Conservation (phyloP, 2,888 invertebrate genomes). For the Agrochola lota region DNA sequence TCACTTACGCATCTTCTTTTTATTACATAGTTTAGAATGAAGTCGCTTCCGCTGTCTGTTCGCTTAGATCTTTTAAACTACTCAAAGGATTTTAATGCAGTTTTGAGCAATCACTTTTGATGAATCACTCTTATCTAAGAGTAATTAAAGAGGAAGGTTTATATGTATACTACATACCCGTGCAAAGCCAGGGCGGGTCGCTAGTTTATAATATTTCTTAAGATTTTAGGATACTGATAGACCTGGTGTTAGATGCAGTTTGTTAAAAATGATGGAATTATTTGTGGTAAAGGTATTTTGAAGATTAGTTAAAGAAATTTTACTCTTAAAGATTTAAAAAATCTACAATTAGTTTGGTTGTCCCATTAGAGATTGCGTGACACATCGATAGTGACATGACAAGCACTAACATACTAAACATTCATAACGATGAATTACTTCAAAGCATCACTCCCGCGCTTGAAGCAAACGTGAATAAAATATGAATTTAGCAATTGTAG, state of each 20-base stretch:
- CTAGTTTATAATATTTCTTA: too few relatives aligned
- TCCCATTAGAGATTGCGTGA: conserved; percentile 32
- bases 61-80: too few relatives aligned
- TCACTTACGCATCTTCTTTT: too few relatives aligned
- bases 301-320: background rate
- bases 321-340: background rate
- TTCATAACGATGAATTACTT: conserved; percentile 41
- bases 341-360: conserved; percentile 16
- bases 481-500: conserved; percentile 7
- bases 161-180: too few relatives aligned
- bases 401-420: conserved; percentile 1
- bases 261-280: background rate
- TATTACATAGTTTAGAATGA: too few relatives aligned
- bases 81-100: too few relatives aligned
- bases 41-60: too few relatives aligned
- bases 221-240: too few relatives aligned
- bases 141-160: too few relatives aligned
- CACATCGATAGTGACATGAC: conserved; percentile 25
- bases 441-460: conserved; percentile 22
- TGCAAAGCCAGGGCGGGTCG: too few relatives aligned
- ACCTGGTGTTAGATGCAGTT: background rate
- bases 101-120: too few relatives aligned
- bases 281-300: background rate
- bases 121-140: too few relatives aligned
- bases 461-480: conserved; percentile 30